phyloP scores from a whole-genome alignment of 2,888 invertebrate species.

The Thecophora atra region DNA sequence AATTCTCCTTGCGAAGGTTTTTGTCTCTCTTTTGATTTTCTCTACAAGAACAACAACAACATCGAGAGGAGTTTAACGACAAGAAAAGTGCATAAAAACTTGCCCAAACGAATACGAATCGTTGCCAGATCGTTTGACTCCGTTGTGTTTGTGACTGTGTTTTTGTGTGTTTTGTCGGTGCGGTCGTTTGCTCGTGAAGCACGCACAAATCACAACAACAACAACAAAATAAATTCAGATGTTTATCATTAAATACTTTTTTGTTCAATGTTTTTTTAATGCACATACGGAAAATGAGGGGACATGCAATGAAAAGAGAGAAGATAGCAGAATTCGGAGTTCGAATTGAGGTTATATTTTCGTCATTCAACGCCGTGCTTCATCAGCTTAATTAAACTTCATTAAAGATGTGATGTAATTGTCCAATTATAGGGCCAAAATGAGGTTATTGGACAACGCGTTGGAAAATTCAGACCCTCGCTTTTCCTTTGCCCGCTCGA shows the following conservation, averaged over 20 bases:
- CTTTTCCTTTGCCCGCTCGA: neutral
- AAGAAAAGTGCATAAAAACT: conserved; percentile 20
- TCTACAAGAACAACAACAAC: too few species aligned
- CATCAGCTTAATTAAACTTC: neutral
- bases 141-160: conserved; percentile 1
- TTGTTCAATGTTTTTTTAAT: too few species aligned
- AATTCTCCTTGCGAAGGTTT: too few species aligned
- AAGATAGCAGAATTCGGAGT: neutral
- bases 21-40: too few species aligned
- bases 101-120: neutral
- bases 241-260: too few species aligned
- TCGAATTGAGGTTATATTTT: neutral
- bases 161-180: neutral
- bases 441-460: too few species aligned
- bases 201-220: conserved; percentile 20
- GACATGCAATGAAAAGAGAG: too few species aligned
- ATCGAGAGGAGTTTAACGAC: too few species aligned
- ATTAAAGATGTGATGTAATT: too few species aligned
- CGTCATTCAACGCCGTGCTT: neutral
- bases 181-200: neutral
- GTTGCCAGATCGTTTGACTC: neutral
- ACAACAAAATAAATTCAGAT: neutral
- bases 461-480: too few species aligned
- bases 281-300: too few species aligned
- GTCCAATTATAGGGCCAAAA: too few species aligned